Conservation (phyloP, 2,888 invertebrate species). For the Drosophila kanekoi region DNA sequence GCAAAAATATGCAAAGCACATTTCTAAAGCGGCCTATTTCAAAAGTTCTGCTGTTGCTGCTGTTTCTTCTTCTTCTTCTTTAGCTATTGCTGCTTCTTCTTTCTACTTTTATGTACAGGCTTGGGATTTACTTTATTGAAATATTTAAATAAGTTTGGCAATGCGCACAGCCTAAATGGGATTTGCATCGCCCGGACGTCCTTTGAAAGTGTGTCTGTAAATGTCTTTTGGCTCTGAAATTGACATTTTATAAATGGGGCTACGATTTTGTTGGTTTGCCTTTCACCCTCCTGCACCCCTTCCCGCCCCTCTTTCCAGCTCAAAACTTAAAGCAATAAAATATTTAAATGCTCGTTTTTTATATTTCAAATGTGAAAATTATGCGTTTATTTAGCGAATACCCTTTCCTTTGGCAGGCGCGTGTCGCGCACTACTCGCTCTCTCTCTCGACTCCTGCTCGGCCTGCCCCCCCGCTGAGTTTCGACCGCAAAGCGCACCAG, state of each 20-base stretch:
- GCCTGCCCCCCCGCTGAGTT: constrained; percentile 56
- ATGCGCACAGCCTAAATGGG: constrained; percentile 80
- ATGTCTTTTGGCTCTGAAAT: constrained; percentile 68
- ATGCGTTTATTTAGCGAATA: constrained; percentile 65
- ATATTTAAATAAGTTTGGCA: constrained; percentile 83
- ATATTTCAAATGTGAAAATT: constrained; percentile 73
- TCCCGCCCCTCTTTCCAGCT: not conserved
- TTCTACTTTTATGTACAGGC: constrained; percentile 58
- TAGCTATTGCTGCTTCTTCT: not conserved
- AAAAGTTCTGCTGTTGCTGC: constrained; percentile 27
- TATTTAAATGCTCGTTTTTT: constrained; percentile 66
- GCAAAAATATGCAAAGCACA: constrained; percentile 70
- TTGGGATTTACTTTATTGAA: constrained; percentile 83
- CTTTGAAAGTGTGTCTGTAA: constrained; percentile 60
- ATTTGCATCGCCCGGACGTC: constrained; percentile 62
- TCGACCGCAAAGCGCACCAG: constrained; percentile 68
- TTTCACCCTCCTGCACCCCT: not conserved
- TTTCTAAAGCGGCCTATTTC: constrained; percentile 58
- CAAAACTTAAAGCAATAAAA: constrained; percentile 75
- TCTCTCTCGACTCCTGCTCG: not conserved
- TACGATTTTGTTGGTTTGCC: constrained; percentile 38
- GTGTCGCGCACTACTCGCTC: constrained; percentile 49
- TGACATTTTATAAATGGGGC: constrained; percentile 82
- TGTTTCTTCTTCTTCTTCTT: not conserved
- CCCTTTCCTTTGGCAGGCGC: constrained; percentile 50